Base-by-base conservation (phyloP, 2,888 invertebrate genomes). In the Drosophila aldrichi region DNA sequence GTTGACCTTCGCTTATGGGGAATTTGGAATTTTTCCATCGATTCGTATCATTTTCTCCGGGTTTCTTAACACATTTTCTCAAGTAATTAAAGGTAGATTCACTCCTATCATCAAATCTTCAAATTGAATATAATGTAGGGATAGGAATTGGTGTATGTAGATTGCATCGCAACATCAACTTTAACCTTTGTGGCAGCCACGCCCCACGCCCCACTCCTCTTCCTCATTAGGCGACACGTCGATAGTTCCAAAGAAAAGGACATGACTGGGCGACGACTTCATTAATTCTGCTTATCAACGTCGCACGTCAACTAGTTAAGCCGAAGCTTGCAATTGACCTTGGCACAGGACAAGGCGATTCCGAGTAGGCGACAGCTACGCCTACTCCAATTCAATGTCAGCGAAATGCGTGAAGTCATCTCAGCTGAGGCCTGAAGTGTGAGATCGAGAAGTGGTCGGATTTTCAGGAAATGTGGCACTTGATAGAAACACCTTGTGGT, bases 371-470 rank as follows among this genome's bases (percentile, higher is more conserved):
- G 49, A 49, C 8, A n/a, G 25, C 54, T 22, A 40, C 25, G 52
- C 36, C 56, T 20, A 10, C 25, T 67, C 51, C 62, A 32, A 41
- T 79, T 84, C 82, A 88, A 89, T 84, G 86, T 82, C 85, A 82
- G 61, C 38, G 44, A 63, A 84, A 74, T 71, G 89, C 85, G 86
- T 89, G 88, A 82, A 88, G 88, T 84, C 84, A 84, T 89, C 85
- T 70, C 29, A 29, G 25, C 14, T 18, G 10, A 22, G 20, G 46
- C 14, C 22, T 10, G 16, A n/a, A 14, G 1, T 4, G 20, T 8
- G 18, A 18, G 0, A n/a, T n/a, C 16, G 16, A 38, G 36, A 1
- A 6, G 36, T 2, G 32, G 32, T 4, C 12, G 16, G 48, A 36
- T 0, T 52, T 49, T 14, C 51, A 38, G 80, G 77, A 79, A 82